Base-by-base conservation (phyloP, 2,888 invertebrate species). In the Tridacna crocea region DNA sequence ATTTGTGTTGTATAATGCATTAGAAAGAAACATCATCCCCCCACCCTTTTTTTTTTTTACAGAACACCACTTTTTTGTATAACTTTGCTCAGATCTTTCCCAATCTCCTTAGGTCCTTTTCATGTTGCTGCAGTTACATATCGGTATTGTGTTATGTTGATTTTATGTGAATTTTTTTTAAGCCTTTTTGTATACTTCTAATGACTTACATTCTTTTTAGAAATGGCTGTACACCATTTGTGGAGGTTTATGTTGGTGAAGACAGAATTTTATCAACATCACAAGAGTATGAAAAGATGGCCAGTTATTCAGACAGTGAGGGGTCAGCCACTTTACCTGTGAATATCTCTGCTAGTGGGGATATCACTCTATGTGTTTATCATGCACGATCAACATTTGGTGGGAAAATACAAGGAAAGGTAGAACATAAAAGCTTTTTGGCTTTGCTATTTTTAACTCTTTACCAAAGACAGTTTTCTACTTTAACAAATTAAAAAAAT, bases 201-300 rank as follows among this genome's bases (percentile, higher is more conserved):
- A 36, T 36, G 13, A n/a, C n/a, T 36, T 66, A 3, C 66, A 19
- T 27, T 17, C 12, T 0, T 60, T 47, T 26, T 88, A 97, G 97
- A 88, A 98, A 98, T 95, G 99, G 99, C 0, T 98, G 98, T 93
- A 96, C 99, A 82, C 98, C 99, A 11, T 99, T 97, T 94, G 96
- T 98, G 77, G 99, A 99, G 95, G 96, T 99, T 36, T 98, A 96
- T 94, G 97, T 97, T 92, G 98, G 98, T 92, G 96, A 97, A 88
- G 93, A 94, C 76, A 95, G 97, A 90, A 95, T 98, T 61, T 95
- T 97, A 89, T 97, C 97, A 0, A 98, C 98, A 0, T 95, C 97
- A 81, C 97, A 97, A 92, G 98, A 98, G 84, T 99, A 99, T 93
- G 98, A 99, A 89, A 96, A 97, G 92, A 97, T 99, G 96, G 96